phyloP scores from a whole-genome alignment of 2,113 vertebrate genomes.

The Chitala chitala region DNA sequence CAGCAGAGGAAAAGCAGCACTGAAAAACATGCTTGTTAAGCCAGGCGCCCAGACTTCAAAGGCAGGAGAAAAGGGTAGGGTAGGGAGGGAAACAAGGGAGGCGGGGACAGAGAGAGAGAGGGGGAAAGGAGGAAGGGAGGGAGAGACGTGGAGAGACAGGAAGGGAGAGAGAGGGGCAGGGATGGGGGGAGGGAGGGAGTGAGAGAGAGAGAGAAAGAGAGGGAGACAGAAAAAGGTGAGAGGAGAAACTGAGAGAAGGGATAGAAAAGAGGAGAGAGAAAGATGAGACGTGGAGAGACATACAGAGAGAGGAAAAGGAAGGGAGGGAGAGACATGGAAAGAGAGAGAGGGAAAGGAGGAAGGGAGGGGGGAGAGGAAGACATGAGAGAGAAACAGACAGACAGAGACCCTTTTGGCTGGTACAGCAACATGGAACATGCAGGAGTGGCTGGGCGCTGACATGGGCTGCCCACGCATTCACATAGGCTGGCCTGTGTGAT shows the following conservation, averaged over 20 bases:
- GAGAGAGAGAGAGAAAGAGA: conserved; percentile 4
- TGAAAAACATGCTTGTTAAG: conserved; percentile 11
- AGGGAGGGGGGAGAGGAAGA: no score
- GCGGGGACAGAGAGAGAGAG: background rate
- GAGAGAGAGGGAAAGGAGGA: background rate
- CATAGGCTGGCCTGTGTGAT: background rate
- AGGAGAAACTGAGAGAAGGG: conserved; percentile 9
- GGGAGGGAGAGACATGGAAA: background rate
- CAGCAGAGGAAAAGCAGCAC: background rate
- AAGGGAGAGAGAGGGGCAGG: background rate
- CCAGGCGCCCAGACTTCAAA: conserved; percentile 8
- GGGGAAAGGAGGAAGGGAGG: background rate
- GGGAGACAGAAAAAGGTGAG: background rate
- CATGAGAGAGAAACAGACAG: conserved; percentile 5
- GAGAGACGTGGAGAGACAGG: background rate
- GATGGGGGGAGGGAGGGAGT: no score
- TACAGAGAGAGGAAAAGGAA: conserved; percentile 14
- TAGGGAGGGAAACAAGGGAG: background rate
- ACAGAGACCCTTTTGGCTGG: background rate
- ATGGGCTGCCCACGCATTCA: background rate
- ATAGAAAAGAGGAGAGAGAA: conserved; percentile 19
- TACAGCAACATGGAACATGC: background rate
- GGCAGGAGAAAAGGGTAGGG: background rate
- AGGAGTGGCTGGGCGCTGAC: background rate
- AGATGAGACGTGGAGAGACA: background rate